phyloP scores from a whole-genome alignment of 2,113 vertebrate genomes.

The Sitta europaea region DNA sequence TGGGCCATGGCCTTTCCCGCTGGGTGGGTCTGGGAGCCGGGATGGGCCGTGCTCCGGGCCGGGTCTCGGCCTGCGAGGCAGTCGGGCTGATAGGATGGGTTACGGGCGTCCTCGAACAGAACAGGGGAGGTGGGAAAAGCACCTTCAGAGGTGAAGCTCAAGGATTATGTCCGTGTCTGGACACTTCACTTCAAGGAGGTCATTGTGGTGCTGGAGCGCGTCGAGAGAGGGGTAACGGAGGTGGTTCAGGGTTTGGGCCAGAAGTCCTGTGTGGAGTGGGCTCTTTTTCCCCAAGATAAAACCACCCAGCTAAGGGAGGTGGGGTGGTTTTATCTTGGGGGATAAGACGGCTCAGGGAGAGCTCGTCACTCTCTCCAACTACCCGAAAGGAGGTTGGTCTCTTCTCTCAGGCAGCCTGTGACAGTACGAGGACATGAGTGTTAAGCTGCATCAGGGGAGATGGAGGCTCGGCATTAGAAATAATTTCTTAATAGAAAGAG shows the following conservation, averaged over 20 bases:
- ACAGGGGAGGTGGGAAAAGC: fast-evolving
- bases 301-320: background rate
- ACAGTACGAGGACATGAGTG: background rate
- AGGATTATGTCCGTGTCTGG: no score
- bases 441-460: background rate
- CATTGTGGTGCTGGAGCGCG: background rate
- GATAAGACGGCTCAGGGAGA: background rate
- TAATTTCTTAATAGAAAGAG: background rate
- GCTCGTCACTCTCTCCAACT: fast-evolving
- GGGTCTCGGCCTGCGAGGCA: background rate
- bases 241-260: no score
- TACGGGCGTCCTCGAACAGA: no score
- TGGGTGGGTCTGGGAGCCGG: no score
- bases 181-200: no score
- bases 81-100: fast-evolving
- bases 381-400: background rate
- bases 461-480: background rate
- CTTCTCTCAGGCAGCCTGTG: background rate
- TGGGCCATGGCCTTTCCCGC: fast-evolving
- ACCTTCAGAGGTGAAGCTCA: no score
- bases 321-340: background rate
- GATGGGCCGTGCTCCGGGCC: background rate
- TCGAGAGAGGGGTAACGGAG: no score
- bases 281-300: no score
- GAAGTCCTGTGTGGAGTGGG: background rate